phyloP scores from a whole-genome alignment of 2,888 invertebrate genomes.

The Siphlonurus alternatus region DNA sequence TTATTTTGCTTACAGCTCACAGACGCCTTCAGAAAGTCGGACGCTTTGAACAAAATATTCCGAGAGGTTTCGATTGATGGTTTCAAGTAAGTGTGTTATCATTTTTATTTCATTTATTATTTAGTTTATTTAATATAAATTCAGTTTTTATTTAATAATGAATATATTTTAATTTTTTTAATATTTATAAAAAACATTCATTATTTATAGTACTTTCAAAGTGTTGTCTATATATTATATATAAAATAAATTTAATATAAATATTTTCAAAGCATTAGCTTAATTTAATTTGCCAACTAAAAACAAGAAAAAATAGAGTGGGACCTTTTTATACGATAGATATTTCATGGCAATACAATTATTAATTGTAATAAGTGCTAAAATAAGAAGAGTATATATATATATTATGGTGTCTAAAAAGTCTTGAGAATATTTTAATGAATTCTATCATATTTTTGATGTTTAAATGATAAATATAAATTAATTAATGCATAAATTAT shows the following conservation, averaged over 20 bases:
- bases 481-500: too few relatives aligned
- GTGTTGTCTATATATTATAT: background rate
- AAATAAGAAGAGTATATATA: too few relatives aligned
- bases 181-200: background rate
- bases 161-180: slow-evolving; percentile 4
- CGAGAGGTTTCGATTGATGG: slow-evolving; percentile 73
- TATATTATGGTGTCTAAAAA: too few relatives aligned
- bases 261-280: background rate
- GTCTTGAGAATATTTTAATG: too few relatives aligned
- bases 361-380: too few relatives aligned
- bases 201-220: background rate
- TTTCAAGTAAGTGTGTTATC: slow-evolving; percentile 36
- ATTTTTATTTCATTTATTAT: background rate
- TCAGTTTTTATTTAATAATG: slow-evolving; percentile 1
- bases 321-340: too few relatives aligned
- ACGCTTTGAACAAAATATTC: slow-evolving; percentile 60
- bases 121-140: slow-evolving; percentile 6
- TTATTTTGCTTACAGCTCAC: slow-evolving; percentile 46
- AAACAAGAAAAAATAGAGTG: too few relatives aligned
- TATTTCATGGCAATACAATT: too few relatives aligned
- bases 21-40: slow-evolving; percentile 60
- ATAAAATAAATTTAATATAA: background rate
- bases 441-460: too few relatives aligned
- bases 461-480: too few relatives aligned
- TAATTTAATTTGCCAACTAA: slow-evolving; percentile 15